Evolutionary conservation across 2,888 invertebrate genomes (phyloP).

Genomic region (Callimorpha dominula): DNA sequence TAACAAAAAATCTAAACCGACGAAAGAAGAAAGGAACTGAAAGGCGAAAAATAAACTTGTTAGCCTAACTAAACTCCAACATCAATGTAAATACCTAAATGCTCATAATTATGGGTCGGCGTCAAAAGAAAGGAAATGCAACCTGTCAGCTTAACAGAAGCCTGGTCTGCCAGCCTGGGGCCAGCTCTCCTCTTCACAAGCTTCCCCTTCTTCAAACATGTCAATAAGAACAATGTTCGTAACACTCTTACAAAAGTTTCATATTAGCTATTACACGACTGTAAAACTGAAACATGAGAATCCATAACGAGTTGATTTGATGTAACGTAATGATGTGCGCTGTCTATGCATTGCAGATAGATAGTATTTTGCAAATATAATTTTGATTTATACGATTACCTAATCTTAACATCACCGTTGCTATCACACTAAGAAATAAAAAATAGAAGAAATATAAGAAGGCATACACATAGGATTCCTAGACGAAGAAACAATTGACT

Average conservation of each 20-base stretch:
- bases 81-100: too few species aligned
- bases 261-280: too few species aligned
- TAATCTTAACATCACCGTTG: background rate
- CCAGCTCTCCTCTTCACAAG: background rate
- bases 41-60: too few species aligned
- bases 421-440: background rate
- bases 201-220: background rate
- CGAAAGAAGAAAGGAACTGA: too few species aligned
- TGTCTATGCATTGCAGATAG: background rate
- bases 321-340: background rate
- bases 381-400: background rate
- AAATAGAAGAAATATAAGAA: background rate
- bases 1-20: too few species aligned
- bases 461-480: background rate
- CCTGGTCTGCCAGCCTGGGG: too few species aligned
- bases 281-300: too few species aligned
- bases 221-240: background rate
- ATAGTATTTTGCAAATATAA: background rate
- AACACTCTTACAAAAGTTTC: background rate
- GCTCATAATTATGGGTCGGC: too few species aligned
- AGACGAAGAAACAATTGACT: background rate
- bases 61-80: too few species aligned
- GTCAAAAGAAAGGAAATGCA: too few species aligned
- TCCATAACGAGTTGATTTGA: too few species aligned
- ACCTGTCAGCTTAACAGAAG: too few species aligned